Evolutionary conservation across 2,113 vertebrate genomes (phyloP).

Genomic region (Craseonycteris thonglongyai): DNA sequence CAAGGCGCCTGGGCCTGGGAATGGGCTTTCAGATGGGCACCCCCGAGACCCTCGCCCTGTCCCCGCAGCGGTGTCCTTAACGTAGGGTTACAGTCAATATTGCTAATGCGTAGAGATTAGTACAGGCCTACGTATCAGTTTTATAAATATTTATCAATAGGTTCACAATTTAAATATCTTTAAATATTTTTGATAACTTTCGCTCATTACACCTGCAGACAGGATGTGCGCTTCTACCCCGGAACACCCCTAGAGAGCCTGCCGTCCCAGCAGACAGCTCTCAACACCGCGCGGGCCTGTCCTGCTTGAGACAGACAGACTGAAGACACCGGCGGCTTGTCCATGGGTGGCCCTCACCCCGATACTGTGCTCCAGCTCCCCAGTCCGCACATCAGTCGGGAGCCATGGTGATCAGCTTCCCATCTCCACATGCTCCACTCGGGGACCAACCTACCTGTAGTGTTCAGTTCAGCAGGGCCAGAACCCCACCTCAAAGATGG

Average conservation of each 20-base stretch:
- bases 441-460: conserved; percentile 61
- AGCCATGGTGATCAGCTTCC: conserved; percentile 37
- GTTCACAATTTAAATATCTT: conserved; percentile 77
- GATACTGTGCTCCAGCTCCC: neutral
- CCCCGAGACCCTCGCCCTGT: conserved; percentile 64
- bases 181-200: conserved; percentile 70
- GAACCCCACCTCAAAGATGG: conserved; percentile 48
- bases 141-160: conserved; percentile 80
- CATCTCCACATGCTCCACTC: conserved; percentile 42
- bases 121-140: conserved; percentile 78
- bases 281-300: neutral
- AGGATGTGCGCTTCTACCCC: conserved; percentile 73
- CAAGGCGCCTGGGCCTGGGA: conserved; percentile 67
- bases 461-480: conserved; percentile 64
- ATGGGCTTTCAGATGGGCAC: conserved; percentile 70
- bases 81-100: conserved; percentile 76
- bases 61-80: conserved; percentile 50
- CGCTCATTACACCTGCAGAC: conserved; percentile 71
- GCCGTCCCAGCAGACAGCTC: neutral
- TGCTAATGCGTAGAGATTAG: conserved; percentile 78
- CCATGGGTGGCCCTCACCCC: neutral
- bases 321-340: neutral
- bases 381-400: conserved; percentile 33
- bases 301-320: neutral
- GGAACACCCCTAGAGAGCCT: neutral